These are phyloP conservation scores for Lithobates sylvaticus DNA, from an alignment of 2,797 vertebrate genomes.

Conservation along the genomic window DNA sequence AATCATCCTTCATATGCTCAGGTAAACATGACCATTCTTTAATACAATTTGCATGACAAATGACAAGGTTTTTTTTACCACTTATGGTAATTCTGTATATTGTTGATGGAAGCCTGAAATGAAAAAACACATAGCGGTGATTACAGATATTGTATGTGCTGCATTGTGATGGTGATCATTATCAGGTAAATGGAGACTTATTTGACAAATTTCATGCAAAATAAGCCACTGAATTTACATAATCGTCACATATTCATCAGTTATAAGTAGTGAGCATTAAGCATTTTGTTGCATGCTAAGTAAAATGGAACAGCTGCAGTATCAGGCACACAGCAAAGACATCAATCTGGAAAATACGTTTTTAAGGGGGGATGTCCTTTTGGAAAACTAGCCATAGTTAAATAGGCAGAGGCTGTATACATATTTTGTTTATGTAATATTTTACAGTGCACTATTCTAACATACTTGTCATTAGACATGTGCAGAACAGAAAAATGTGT, in stretches of 20 bases:
- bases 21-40: conserved; percentile 39
- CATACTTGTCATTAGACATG: too few species aligned
- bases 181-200: neutral
- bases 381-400: too few species aligned
- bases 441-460: too few species aligned
- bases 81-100: conserved; percentile 10
- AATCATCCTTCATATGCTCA: conserved; percentile 34
- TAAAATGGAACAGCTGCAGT: neutral
- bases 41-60: conserved; percentile 51
- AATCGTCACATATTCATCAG: conserved; percentile 12
- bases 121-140: neutral
- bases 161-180: neutral
- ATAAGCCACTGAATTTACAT: neutral
- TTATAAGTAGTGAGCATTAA: neutral
- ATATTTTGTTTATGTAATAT: too few species aligned
- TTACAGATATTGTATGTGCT: neutral
- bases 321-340: neutral
- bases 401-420: too few species aligned
- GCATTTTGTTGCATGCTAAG: neutral
- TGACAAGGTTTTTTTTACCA: neutral
- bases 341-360: too few species aligned
- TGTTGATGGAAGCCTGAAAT: conserved; percentile 16
- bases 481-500: too few species aligned
- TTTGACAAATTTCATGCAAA: neutral
- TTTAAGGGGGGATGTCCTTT: too few species aligned